These are phyloP conservation scores for Amniataba percoides DNA, from an alignment of 2,797 vertebrate species.

Conservation along the genomic window DNA sequence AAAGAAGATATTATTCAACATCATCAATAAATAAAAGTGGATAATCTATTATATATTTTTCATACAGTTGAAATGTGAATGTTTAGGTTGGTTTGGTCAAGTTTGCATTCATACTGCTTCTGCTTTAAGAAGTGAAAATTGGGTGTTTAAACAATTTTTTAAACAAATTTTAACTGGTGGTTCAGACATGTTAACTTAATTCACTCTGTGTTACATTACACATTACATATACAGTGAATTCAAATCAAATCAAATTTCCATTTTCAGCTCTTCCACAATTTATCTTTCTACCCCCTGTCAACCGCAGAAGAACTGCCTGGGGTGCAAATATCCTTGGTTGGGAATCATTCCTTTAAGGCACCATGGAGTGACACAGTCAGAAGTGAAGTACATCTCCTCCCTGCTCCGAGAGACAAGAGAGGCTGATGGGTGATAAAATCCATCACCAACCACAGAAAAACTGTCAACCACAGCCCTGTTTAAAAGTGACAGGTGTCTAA, in stretches of 20 bases:
- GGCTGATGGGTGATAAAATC: slow-evolving; percentile 44
- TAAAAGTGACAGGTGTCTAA: slow-evolving; percentile 53
- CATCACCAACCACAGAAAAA: slow-evolving; percentile 42
- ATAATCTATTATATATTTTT: background rate
- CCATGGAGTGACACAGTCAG: slow-evolving; percentile 18
- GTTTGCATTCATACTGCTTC: background rate
- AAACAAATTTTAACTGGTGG: too few species aligned
- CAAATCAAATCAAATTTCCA: background rate
- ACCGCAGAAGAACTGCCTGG: background rate
- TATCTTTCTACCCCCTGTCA: background rate
- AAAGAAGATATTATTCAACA: background rate
- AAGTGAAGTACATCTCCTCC: slow-evolving; percentile 15
- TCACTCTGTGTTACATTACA: background rate
- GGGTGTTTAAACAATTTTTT: background rate
- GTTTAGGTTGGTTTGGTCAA: background rate
- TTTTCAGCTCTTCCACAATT: background rate
- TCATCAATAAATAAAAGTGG: background rate
- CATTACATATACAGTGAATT: too few species aligned
- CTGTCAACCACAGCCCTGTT: slow-evolving; percentile 31
- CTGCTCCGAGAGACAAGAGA: slow-evolving; percentile 20
- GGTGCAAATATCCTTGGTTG: background rate
- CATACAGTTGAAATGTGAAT: background rate
- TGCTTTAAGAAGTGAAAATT: too few species aligned
- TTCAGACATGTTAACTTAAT: too few species aligned
- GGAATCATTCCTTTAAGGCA: slow-evolving; percentile 14